Base-by-base conservation (phyloP, 2,888 invertebrate genomes). In the Stegophylla sp. region DNA sequence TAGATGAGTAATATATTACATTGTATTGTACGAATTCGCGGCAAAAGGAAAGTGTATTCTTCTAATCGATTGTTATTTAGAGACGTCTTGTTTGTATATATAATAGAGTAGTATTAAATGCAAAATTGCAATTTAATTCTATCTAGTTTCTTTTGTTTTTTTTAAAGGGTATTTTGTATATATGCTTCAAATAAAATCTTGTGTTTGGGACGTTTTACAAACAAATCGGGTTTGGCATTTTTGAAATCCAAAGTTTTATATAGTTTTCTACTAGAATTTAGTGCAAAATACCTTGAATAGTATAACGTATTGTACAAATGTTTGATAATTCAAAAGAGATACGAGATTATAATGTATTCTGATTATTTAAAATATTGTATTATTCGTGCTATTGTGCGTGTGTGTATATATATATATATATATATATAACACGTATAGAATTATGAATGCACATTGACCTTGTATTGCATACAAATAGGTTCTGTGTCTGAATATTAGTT, bases 401-500 rank as follows among this genome's bases (percentile, higher is more conserved):
- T 34, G 34, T 34, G 3, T 34, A 7, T 34, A 7, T 34, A 5
- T 34, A 34, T 34, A 7, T 34, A 34, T 34, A 34, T 34, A 7
- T 34, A 34, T 61, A 43, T 15, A 28, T 48, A 45, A 41, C 73
- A 45, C 45, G 59, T 9, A 61, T n/a, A n/a, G 73, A 73, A 73
- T 73, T 45, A 73, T 28, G 59, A 73, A 73, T 61, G 45, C 73
- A 61, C 61, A 61, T 73, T 73, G 73, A 73, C 73, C 73, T 73
- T 73, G 73, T 28, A 61, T 73, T 13, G 73, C 73, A 28, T 61
- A 73, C 73, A 61, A 61, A 45, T 61, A 56, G 20, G 20, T 17
- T 48, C 34, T 34, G 26, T 28, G 26, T 28, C 51, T 15, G 53
- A 23, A 23, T 71, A 73, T 73, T 73, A 45, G 73, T 41, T 48